Base-by-base conservation (phyloP, 2,888 invertebrate species). In the Meliscaeva auricollis region DNA sequence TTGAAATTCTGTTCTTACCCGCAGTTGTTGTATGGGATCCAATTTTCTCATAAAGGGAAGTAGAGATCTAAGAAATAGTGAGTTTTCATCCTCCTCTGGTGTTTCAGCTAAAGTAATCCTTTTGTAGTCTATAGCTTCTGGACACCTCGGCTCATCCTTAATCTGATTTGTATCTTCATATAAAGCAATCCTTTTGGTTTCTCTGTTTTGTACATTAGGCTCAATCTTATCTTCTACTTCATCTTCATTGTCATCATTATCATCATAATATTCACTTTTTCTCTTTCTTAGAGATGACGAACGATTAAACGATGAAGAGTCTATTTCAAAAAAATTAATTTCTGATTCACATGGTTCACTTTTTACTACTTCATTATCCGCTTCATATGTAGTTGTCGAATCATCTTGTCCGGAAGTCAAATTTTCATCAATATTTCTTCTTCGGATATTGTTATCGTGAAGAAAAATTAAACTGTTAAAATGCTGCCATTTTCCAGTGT, bases 381-480 rank as follows among this genome's bases (percentile, higher is more conserved):
- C 9, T 13, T 38, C 38, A 38, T 6, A 8, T 11, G 38, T n/a
- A 2, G 38, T 38, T 38, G 13, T 38, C 13, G 11, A 38, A 9
- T 38, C 13, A 11, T 38, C 38, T 3, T 6, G 9, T 9, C 5
- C 38, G n/a, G n/a, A n/a, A 38, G 9, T 38, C 11, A 9, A 38
- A 11, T 9, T 38, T 38, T 7, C 9, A 13, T 38, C 38, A 8
- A 9, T 38, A 38, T 38, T 38, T 38, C 7, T 32, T 48, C 32
- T 64, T 15, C 13, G 48, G 46, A 11, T 9, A 64, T n/a, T 30
- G 30, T 32, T 26, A n/a, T 64, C 32, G 6, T 46, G 48, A 0
- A 64, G 30, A 11, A 48, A 64, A 30, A 64, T n/a, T 32, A 64
- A 64, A 5, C 46, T 48, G 6, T 3, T 32, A 11, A 48, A 64